These are phyloP conservation scores for Pandemis heparana DNA, from an alignment of 2,888 invertebrate species.

Conservation along the genomic window DNA sequence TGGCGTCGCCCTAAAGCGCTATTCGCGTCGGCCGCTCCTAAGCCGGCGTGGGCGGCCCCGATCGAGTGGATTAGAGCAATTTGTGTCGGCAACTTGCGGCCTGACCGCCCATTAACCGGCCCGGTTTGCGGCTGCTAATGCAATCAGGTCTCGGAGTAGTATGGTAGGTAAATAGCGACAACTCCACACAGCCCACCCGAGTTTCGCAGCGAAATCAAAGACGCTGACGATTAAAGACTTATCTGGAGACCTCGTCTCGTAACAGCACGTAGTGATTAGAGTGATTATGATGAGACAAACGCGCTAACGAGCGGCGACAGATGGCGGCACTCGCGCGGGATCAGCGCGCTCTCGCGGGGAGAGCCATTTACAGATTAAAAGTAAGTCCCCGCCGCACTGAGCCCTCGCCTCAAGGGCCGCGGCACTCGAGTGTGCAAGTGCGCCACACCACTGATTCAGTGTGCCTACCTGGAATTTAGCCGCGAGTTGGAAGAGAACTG, in stretches of 20 bases:
- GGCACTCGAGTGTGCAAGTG: neutral
- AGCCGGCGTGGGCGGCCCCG: slow-evolving; percentile 8
- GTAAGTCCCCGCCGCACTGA: neutral
- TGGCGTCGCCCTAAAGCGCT: neutral
- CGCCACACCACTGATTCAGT: no score
- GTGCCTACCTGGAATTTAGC: no score
- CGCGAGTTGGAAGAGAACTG: no score
- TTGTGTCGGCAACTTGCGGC: slow-evolving; percentile 24
- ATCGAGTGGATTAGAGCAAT: slow-evolving; percentile 38
- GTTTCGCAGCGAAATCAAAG: slow-evolving; percentile 1
- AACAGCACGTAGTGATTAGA: slow-evolving; percentile 31
- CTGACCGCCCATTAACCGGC: neutral
- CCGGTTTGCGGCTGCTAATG: neutral
- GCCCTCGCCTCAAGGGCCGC: neutral
- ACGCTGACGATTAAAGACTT: slow-evolving; percentile 1
- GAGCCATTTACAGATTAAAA: slow-evolving; percentile 32
- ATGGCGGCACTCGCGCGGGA: slow-evolving; percentile 35
- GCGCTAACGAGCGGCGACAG: slow-evolving; percentile 38
- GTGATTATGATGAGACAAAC: slow-evolving; percentile 37
- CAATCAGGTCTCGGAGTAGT: neutral
- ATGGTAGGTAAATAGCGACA: neutral
- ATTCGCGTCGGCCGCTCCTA: neutral
- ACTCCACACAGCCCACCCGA: neutral
- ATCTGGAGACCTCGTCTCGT: slow-evolving; percentile 9
- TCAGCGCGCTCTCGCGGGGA: slow-evolving; percentile 15